Evolutionary conservation across 1,140 invertebrate genomes (phyloP).

Genomic region (Danaus melanippus): DNA sequence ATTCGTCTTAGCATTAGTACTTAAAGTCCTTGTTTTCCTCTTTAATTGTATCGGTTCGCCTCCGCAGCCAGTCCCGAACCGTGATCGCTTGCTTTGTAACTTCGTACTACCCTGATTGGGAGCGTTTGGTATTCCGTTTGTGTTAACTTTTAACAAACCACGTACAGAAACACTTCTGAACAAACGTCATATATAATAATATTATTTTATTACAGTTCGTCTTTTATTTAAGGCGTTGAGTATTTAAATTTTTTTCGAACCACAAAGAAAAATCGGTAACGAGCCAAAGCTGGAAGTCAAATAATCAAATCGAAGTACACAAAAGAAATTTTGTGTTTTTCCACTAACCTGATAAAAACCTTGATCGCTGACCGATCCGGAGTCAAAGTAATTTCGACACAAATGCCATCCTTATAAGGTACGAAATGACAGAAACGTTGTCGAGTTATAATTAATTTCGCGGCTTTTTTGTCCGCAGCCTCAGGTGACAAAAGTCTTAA

Average conservation of each 20-base stretch:
- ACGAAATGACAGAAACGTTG: slow-evolving; percentile 9
- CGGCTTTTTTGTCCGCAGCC: slow-evolving; percentile 47
- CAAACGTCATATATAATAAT: too few relatives aligned
- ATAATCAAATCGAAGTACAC: slow-evolving; percentile 14
- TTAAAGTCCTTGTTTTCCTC: slow-evolving; percentile 56
- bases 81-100: slow-evolving; percentile 8
- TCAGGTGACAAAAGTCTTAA: slow-evolving; percentile 57
- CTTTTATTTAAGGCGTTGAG: too few relatives aligned
- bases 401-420: slow-evolving; percentile 12
- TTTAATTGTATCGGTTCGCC: slow-evolving; percentile 63
- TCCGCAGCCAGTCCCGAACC: slow-evolving; percentile 16
- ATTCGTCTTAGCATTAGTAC: slow-evolving; percentile 68
- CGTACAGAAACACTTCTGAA: too few relatives aligned
- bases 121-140: slow-evolving; percentile 7
- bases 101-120: too few relatives aligned
- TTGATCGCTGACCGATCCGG: too few relatives aligned
- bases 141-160: too few relatives aligned
- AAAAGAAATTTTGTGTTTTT: slow-evolving; percentile 23
- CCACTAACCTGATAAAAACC: neutral
- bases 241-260: too few relatives aligned
- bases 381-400: slow-evolving; percentile 4
- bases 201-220: too few relatives aligned
- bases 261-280: neutral
- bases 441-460: slow-evolving; percentile 37
- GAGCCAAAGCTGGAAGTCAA: slow-evolving; percentile 15